Evolutionary conservation across 35 echinoderm and acorn worm genomes (phyloP).

Genomic region (Hemicentrotus pulcherrimus): DNA sequence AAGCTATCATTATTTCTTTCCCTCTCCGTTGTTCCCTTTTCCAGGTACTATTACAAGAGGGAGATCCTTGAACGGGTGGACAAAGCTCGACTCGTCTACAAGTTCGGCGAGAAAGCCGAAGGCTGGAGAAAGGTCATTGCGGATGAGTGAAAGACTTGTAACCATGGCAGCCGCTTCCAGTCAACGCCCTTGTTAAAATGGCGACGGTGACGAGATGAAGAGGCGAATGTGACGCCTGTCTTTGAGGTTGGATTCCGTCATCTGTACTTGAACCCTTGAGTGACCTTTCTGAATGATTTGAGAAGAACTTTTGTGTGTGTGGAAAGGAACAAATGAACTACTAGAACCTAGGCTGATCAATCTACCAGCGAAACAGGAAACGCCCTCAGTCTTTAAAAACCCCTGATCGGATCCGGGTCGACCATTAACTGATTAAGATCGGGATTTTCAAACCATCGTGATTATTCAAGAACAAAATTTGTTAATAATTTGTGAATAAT

Average conservation of each 20-base stretch:
- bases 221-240: not conserved
- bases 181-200: not conserved
- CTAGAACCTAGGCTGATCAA: not conserved
- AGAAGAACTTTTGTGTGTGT: not conserved
- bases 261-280: not conserved
- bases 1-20: not conserved
- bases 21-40: not conserved
- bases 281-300: not conserved
- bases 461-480: too few species aligned
- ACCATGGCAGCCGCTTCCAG: not conserved
- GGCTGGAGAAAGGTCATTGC: conserved; percentile 81
- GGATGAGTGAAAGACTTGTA: not conserved
- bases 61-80: conserved; percentile 93
- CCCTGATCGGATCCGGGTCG: too few species aligned
- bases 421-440: too few species aligned
- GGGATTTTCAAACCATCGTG: too few species aligned
- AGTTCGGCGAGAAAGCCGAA: conserved; percentile 86
- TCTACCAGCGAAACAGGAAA: too few species aligned
- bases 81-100: conserved; percentile 87
- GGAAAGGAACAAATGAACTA: too few species aligned
- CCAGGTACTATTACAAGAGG: conserved; percentile 94
- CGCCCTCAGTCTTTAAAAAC: too few species aligned
- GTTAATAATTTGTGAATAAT: too few species aligned
- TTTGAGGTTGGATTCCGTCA: not conserved
- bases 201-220: not conserved